A percentile compares a stretch with the other conserved stretches of the same genome.
Conservation (phyloP, 2,797 vertebrate species). For the Rhodeus uyekii region DNA sequence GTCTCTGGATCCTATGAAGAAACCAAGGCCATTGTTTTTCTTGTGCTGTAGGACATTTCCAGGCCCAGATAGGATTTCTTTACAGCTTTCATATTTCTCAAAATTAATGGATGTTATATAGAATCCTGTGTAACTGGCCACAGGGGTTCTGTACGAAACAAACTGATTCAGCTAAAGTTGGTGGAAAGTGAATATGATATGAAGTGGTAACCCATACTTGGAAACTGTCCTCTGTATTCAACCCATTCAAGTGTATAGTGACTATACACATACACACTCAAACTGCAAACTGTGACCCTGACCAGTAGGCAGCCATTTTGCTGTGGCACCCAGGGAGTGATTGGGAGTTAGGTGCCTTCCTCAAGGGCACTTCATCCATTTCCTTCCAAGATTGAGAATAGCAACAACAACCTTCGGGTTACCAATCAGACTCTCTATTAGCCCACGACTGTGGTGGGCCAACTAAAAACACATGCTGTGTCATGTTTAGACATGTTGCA, state of each 20-base stretch:
- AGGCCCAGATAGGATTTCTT: constrained; percentile 51
- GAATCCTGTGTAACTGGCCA: constrained; percentile 58
- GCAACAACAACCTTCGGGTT: background rate
- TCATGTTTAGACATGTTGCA: background rate
- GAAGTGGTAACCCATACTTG: background rate
- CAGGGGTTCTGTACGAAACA: constrained; percentile 41
- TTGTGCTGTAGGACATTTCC: constrained; percentile 26
- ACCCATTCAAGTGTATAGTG: background rate
- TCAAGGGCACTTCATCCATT: background rate
- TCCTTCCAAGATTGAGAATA: background rate
- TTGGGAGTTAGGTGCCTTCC: background rate
- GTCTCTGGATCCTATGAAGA: background rate
- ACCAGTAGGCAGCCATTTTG: background rate
- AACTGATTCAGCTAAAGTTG: background rate
- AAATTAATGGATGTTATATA: constrained; percentile 54
- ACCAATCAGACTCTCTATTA: background rate
- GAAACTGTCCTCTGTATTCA: background rate
- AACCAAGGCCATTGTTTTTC: constrained; percentile 12
- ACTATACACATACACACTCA: background rate
- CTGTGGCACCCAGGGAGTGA: background rate
- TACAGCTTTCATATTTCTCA: constrained; percentile 63
- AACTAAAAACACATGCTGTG: background rate
- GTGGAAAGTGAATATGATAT: background rate
- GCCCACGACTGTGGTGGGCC: background rate
- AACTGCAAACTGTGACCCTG: background rate